Percentiles rank a stretch among this genome's conserved stretches.
phyloP scores from a whole-genome alignment of 2,113 vertebrate genomes.

The Cynopterus brachyotis region DNA sequence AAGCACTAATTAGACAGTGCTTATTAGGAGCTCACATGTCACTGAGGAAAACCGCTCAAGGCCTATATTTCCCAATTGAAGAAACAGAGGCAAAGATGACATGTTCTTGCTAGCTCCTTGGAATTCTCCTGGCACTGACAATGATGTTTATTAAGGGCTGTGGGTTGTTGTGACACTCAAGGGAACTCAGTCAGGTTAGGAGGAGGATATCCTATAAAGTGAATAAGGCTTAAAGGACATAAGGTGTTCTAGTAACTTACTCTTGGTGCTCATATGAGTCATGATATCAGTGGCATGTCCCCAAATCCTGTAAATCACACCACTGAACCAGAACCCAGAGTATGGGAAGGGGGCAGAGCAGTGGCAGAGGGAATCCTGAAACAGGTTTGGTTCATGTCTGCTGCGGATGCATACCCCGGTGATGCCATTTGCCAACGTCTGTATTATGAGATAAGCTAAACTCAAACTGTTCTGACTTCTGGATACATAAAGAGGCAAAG shows the following conservation, averaged over 20 bases:
- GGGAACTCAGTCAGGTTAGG: background rate
- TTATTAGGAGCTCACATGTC: background rate
- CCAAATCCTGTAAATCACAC: background rate
- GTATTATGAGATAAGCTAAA: background rate
- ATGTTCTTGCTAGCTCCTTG: background rate
- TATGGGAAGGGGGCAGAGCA: no score
- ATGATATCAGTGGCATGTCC: slow-evolving; percentile 6
- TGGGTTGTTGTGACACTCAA: no score
- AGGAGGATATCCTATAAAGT: background rate
- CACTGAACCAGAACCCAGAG: background rate
- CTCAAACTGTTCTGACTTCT: background rate
- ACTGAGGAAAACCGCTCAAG: background rate
- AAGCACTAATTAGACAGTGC: background rate
- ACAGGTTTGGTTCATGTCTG: background rate
- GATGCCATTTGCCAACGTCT: background rate
- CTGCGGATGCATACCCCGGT: background rate
- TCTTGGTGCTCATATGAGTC: background rate
- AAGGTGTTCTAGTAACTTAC: background rate
- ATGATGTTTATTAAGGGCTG: background rate
- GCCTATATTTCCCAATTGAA: background rate
- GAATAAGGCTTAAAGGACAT: background rate
- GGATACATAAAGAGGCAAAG: background rate
- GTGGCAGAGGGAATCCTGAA: background rate
- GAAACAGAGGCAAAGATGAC: background rate
- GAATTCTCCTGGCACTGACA: background rate